A percentile compares a stretch with the other conserved stretches of the same genome.
phyloP scores from a whole-genome alignment of 2,888 invertebrate species.

The Chydorus sphaericus region DNA sequence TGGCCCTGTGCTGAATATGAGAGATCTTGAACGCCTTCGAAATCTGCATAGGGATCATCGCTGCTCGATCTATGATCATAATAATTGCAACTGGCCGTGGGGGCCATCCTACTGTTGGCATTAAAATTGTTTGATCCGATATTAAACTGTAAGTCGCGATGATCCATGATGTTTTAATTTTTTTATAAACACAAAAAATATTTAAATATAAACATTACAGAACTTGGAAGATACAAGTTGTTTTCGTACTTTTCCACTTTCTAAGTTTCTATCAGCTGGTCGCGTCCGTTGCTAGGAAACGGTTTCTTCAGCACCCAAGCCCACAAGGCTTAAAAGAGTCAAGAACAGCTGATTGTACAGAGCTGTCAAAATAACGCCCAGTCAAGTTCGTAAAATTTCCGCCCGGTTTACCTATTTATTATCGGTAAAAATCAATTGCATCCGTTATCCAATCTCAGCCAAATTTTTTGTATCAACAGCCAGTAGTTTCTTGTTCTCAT shows the following conservation, averaged over 20 bases:
- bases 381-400: neutral
- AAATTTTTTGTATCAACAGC: too few relatives aligned
- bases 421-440: neutral
- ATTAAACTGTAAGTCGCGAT: constrained; percentile 1
- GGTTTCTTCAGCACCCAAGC: too few relatives aligned
- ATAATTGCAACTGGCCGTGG: neutral
- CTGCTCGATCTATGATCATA: neutral
- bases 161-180: neutral
- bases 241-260: too few relatives aligned
- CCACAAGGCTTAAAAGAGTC: too few relatives aligned
- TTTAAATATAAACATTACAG: too few relatives aligned
- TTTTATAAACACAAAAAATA: too few relatives aligned
- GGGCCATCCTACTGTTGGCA: neutral
- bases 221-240: too few relatives aligned
- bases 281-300: too few relatives aligned
- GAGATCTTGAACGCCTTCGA: constrained; percentile 8
- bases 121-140: neutral
- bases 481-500: too few relatives aligned
- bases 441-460: neutral
- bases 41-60: neutral
- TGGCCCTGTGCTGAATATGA: constrained; percentile 3
- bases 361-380: neutral
- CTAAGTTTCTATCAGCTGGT: too few relatives aligned
- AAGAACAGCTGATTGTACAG: neutral
- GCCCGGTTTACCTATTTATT: neutral